phyloP scores from a whole-genome alignment of 2,888 invertebrate species.

The Sinohyriopsis cumingii region DNA sequence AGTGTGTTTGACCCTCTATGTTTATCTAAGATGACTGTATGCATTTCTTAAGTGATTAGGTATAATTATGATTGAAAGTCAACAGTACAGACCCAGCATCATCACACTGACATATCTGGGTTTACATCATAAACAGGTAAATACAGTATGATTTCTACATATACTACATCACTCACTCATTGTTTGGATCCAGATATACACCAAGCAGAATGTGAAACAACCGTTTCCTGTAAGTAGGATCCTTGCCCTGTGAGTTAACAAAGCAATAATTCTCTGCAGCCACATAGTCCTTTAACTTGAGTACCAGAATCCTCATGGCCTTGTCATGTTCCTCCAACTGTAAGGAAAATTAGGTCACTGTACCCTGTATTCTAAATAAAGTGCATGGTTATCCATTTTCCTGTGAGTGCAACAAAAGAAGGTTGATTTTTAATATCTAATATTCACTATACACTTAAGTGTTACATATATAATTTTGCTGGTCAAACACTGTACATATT shows the following conservation, averaged over 20 bases:
- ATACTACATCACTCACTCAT: slow-evolving; percentile 59
- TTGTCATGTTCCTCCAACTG: slow-evolving; percentile 75
- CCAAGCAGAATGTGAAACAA: slow-evolving; percentile 72
- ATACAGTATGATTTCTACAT: too few relatives aligned
- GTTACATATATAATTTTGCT: too few relatives aligned
- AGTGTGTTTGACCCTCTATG: too few relatives aligned
- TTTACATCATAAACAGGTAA: too few relatives aligned
- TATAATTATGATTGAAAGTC: too few relatives aligned
- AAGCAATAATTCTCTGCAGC: slow-evolving; percentile 75
- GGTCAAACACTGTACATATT: too few relatives aligned
- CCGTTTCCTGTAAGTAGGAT: slow-evolving; percentile 65
- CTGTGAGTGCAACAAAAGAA: background rate
- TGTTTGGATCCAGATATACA: slow-evolving; percentile 71
- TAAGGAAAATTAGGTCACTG: slow-evolving; percentile 18
- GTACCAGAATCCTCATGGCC: slow-evolving; percentile 74
- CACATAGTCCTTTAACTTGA: slow-evolving; percentile 73
- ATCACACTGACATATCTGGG: too few relatives aligned
- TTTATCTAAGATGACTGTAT: too few relatives aligned
- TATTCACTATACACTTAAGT: too few relatives aligned
- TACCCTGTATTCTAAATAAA: background rate
- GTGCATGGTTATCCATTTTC: background rate
- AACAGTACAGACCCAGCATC: too few relatives aligned
- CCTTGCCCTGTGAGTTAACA: slow-evolving; percentile 68
- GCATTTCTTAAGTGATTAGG: too few relatives aligned
- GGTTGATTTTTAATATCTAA: too few relatives aligned